Base-by-base conservation (phyloP, 2,797 vertebrate genomes). In the Hippocampus kuda region DNA sequence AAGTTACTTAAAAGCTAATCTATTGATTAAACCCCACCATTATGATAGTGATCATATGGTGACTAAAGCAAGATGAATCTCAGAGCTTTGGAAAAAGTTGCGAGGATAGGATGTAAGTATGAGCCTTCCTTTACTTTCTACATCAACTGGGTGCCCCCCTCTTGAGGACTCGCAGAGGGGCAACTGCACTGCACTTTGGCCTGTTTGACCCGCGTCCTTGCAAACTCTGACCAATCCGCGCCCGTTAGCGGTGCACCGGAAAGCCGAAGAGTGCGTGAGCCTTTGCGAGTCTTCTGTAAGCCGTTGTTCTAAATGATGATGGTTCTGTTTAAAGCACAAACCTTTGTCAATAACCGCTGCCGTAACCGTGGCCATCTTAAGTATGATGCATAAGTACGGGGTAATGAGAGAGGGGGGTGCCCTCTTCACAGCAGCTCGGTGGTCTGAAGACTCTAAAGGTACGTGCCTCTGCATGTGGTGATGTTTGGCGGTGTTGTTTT, bases 21-120 rank as follows among this genome's bases (percentile, higher is more conserved):
- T 99, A 97, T 99, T 98, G 95, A 99, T 99, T 99, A 97, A 99
- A 96, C 97, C 96, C 97, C 96, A 98, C 95, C 96, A 97, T 98
- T 99, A 99, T 98, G 96, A 97, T 99, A 99, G 97, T 99, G 95
- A 96, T 99, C 97, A 99, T 98, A 98, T 98, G 97, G 97, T 99
- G 97, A 99, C 96, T 97, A 99, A 99, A 99, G 95, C 97, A 97
- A 99, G 97, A 99, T 98, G 96, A 98, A 99, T 95, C 95, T 95
- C 94, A 94, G 95, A 98, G 95, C 97, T 99, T 99, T 93, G 91
- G 88, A 94, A 93, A 99, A 97, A 97, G 97, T 98, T 94, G 92
- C 96, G 93, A 95, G 95, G 95, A 96, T 98, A 97, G 94, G 94
- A 98, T 98, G 97, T 99, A 99, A 99, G 97, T 99, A 99, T 98